phyloP scores from a whole-genome alignment of 2,888 invertebrate species.

The Crepidodera aurea region DNA sequence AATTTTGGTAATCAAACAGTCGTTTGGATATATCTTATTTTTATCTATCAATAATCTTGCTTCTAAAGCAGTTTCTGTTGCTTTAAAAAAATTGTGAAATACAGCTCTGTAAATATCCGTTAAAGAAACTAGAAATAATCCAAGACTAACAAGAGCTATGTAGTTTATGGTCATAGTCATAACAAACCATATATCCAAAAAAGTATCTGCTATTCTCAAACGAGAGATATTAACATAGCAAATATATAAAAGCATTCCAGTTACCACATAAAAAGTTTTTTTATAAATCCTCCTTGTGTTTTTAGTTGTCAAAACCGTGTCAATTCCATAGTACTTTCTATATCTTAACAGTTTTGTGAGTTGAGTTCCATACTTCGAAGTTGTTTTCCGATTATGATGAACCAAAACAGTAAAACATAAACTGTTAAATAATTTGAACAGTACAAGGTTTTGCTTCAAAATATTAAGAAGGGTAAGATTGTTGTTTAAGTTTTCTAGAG shows the following conservation, averaged over 20 bases:
- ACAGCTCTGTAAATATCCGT: conserved; percentile 12
- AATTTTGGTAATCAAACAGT: conserved; percentile 5
- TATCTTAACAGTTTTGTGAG: not conserved
- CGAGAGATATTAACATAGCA: not conserved
- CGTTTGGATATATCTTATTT: not conserved
- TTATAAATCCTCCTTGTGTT: not conserved
- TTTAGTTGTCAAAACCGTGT: not conserved
- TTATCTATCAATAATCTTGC: not conserved
- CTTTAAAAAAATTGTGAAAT: conserved; percentile 7
- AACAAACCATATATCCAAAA: not conserved
- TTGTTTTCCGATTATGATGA: not conserved
- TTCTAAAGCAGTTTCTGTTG: conserved; percentile 1
- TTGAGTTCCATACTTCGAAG: not conserved
- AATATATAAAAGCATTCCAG: not conserved
- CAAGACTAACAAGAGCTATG: not conserved
- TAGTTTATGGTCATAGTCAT: not conserved
- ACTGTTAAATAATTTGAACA: not conserved
- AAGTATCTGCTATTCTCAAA: not conserved
- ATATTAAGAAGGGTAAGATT: not conserved
- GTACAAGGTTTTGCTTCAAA: not conserved
- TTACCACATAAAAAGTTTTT: not conserved
- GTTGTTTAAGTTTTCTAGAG: not conserved
- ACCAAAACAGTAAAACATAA: not conserved
- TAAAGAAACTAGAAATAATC: conserved; percentile 1
- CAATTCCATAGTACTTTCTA: not conserved